Base-by-base conservation (phyloP, 2,888 invertebrate species). In the Clivina fossor region DNA sequence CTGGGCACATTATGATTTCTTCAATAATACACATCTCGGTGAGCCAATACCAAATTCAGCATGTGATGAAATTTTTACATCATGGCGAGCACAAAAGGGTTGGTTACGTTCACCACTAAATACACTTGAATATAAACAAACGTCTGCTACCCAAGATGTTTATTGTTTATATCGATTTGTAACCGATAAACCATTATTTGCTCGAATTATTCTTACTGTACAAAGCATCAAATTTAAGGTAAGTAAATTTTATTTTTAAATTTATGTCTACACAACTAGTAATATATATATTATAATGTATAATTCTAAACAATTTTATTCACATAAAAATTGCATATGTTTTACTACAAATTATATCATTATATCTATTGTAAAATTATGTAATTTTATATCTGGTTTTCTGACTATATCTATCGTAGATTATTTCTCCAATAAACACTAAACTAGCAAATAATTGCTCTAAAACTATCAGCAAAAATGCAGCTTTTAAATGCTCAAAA, bases 1-100 rank as follows among this genome's bases (percentile, higher is more conserved):
- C 71, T 93, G 93, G 93, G 93, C 93, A 0, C 93, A 93, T 69
- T 93, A 93, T 68, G 93, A 93, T 68, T 93, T 93, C 77, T 93
- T 93, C 76, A 93, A 93, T 72, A 91, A 92, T 66, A 92, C 90
- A 0, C 85, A 87, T 47, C 86, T 88, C 61, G 93, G 93, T 0
- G 90, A 89, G 60, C 86, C 89, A 0, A 87, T 93, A 0, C 81
- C 82, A 0, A 86, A 85, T 15, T 91, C 90, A 0, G 82, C 86
- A 2, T 94, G 93, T 69, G 93, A 94, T 66, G 92, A 93, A 69
- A 84, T 88, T 1, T 91, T 93, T 69, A 85, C 88, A 7, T 89
- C 91, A 0, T 93, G 92, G 90, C 86, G 85, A 64, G 82, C 85
- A 57, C 78, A 85, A 5, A 82, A 83, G 18, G 93, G 93, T 0